Conservation (phyloP, 2,888 invertebrate genomes). For the Lapara coniferarum region DNA sequence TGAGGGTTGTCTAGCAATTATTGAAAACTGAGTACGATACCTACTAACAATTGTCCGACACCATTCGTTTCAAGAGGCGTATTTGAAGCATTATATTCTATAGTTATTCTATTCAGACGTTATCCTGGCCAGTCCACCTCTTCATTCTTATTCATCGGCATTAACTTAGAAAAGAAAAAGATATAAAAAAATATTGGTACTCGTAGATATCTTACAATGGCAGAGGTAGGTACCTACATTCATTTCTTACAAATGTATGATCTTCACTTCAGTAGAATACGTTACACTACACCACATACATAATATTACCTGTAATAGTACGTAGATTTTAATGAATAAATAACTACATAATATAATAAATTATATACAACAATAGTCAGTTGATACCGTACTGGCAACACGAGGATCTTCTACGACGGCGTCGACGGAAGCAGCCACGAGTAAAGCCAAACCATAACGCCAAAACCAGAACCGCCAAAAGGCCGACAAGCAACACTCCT, state of each 20-base stretch:
- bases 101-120: neutral
- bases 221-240: no score
- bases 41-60: neutral
- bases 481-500: constrained; percentile 47
- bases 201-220: no score
- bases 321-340: no score
- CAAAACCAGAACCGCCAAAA: constrained; percentile 52
- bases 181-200: neutral
- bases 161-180: neutral
- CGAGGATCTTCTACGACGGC: constrained; percentile 47
- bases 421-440: constrained; percentile 49
- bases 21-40: no score
- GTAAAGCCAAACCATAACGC: constrained; percentile 58
- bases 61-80: neutral
- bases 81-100: neutral
- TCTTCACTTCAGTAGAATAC: no score
- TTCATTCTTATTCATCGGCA: neutral
- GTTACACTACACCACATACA: no score
- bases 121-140: neutral
- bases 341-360: no score
- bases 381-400: constrained; percentile 35
- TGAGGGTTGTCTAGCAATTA: no score
- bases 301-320: no score
- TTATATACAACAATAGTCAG: no score
- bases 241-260: no score